Evolutionary conservation across 2,888 invertebrate genomes (phyloP).

Genomic region (Agapostemon virescens): DNA sequence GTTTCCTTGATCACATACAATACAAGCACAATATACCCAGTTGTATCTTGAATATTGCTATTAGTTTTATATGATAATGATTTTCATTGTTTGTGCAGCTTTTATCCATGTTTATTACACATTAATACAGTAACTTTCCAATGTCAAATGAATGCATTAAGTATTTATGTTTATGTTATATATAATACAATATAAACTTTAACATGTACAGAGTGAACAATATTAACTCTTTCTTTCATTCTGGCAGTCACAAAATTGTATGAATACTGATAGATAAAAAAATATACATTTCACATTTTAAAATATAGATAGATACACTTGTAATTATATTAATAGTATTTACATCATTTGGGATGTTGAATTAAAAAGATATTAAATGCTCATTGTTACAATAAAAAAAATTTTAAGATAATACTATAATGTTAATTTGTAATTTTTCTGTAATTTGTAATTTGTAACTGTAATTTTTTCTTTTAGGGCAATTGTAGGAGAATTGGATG

Average conservation of each 20-base stretch:
- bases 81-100: background rate
- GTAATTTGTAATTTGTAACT: too few species aligned
- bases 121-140: background rate
- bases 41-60: background rate
- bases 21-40: background rate
- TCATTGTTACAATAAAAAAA: background rate
- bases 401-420: background rate
- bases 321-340: constrained; percentile 28
- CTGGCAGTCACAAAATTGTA: constrained; percentile 23
- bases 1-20: background rate
- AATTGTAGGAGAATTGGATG: constrained; percentile 92
- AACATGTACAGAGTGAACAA: constrained; percentile 5
- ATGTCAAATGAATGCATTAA: background rate
- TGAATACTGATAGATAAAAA: constrained; percentile 42
- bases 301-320: constrained; percentile 1
- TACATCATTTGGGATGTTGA: constrained; percentile 1
- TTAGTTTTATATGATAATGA: background rate
- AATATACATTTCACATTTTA: constrained; percentile 37
- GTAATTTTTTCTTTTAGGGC: constrained; percentile 82
- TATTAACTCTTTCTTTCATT: constrained; percentile 24
- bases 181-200: constrained; percentile 5
- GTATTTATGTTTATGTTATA: background rate
- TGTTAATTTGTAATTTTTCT: too few species aligned
- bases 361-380: background rate
- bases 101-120: background rate